A percentile compares a stretch with the other conserved stretches of the same genome.
Evolutionary conservation across 2,888 invertebrate genomes (phyloP).

Genomic region (Tromatobia lineatoria): DNA sequence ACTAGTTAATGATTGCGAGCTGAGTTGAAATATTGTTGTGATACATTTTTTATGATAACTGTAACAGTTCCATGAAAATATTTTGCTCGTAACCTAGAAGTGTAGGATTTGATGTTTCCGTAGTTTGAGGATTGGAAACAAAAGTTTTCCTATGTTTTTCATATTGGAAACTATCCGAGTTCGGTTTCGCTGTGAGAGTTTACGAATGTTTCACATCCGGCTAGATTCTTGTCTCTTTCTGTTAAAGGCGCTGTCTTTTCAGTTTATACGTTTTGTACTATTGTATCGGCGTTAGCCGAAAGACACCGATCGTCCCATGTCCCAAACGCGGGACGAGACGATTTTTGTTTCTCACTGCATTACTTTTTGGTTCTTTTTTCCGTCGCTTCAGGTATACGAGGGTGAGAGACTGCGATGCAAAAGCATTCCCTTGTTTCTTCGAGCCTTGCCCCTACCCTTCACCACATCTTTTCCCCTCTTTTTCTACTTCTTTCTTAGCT

Average conservation of each 20-base stretch:
- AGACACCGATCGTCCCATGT: constrained; percentile 59
- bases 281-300: constrained; percentile 34
- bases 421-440: constrained; percentile 84
- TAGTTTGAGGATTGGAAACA: constrained; percentile 58
- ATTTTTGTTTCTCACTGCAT: constrained; percentile 58
- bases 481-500: constrained; percentile 49
- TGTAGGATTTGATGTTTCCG: constrained; percentile 25
- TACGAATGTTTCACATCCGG: constrained; percentile 58
- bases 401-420: constrained; percentile 80
- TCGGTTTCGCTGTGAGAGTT: constrained; percentile 48
- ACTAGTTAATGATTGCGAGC: too few species aligned
- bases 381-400: constrained; percentile 63
- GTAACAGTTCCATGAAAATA: constrained; percentile 2
- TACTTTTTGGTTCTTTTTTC: constrained; percentile 46
- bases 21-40: neutral
- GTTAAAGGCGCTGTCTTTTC: constrained; percentile 29
- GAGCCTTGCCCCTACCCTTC: constrained; percentile 70
- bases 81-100: constrained; percentile 46
- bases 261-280: constrained; percentile 50
- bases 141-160: constrained; percentile 52
- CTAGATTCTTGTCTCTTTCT: constrained; percentile 42
- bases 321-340: constrained; percentile 47
- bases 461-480: constrained; percentile 64
- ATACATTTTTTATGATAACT: neutral
- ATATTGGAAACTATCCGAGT: constrained; percentile 35